Conservation (phyloP, 2,797 vertebrate genomes). For the Calcarius lapponicus region DNA sequence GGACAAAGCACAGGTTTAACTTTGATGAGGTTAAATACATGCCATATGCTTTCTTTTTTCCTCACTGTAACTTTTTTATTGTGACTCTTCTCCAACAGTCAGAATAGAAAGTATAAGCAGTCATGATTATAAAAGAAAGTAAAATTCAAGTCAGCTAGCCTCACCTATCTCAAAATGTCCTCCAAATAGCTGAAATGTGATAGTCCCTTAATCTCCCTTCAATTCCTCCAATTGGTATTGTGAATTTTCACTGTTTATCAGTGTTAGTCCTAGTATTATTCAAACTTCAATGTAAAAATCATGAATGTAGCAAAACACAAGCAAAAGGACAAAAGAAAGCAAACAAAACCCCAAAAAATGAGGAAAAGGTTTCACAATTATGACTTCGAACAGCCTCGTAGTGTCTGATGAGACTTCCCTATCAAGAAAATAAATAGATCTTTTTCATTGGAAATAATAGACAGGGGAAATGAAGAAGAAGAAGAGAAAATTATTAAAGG, state of each 20-base stretch:
- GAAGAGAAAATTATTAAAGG: neutral
- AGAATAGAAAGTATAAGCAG: neutral
- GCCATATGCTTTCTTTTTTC: neutral
- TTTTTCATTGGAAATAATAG: neutral
- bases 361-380: neutral
- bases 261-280: neutral
- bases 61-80: neutral
- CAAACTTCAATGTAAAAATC: neutral
- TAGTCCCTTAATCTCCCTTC: neutral
- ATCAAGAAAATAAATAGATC: neutral
- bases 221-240: neutral
- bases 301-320: neutral
- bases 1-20: neutral
- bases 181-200: neutral
- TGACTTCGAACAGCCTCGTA: fast-evolving
- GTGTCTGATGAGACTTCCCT: neutral
- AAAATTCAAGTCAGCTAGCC: neutral
- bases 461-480: neutral
- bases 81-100: neutral
- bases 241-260: neutral
- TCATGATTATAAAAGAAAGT: neutral
- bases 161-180: neutral
- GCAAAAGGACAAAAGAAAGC: neutral
- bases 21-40: neutral
- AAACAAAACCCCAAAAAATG: neutral